Conservation (phyloP, 2,888 invertebrate genomes). For the Acanthacorydalis orientalis region DNA sequence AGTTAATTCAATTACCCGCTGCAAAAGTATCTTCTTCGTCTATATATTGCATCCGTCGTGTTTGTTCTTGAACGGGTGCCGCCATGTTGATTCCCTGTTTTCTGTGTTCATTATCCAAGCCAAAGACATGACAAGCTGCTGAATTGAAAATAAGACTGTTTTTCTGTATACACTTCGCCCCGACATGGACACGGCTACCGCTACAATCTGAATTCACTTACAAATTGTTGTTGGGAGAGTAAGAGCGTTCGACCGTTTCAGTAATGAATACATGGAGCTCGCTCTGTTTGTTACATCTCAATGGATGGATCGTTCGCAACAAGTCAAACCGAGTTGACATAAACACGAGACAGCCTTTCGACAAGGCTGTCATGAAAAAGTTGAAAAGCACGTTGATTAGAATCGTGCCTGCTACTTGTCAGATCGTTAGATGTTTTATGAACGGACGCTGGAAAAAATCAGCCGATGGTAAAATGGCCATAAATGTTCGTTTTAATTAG, state of each 20-base stretch:
- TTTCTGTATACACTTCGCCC: neutral
- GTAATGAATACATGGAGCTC: too few species aligned
- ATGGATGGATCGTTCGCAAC: too few species aligned
- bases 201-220: neutral
- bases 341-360: neutral
- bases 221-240: neutral
- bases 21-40: too few species aligned
- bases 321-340: neutral
- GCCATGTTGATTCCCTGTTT: slow-evolving; percentile 5
- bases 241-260: too few species aligned
- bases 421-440: too few species aligned
- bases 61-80: neutral
- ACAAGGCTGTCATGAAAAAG: neutral
- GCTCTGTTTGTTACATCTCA: too few species aligned
- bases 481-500: too few species aligned
- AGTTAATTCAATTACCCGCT: too few species aligned
- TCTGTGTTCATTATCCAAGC: slow-evolving; percentile 9
- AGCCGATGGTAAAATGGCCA: too few species aligned
- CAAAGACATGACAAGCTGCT: slow-evolving; percentile 5
- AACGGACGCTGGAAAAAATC: too few species aligned
- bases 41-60: neutral
- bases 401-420: neutral
- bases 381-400: neutral
- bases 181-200: too few species aligned
- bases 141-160: slow-evolving; percentile 8